A percentile compares a stretch with the other conserved stretches of the same genome.
phyloP scores from a whole-genome alignment of 2,888 invertebrate species.

The Adelphocoris suturalis region DNA sequence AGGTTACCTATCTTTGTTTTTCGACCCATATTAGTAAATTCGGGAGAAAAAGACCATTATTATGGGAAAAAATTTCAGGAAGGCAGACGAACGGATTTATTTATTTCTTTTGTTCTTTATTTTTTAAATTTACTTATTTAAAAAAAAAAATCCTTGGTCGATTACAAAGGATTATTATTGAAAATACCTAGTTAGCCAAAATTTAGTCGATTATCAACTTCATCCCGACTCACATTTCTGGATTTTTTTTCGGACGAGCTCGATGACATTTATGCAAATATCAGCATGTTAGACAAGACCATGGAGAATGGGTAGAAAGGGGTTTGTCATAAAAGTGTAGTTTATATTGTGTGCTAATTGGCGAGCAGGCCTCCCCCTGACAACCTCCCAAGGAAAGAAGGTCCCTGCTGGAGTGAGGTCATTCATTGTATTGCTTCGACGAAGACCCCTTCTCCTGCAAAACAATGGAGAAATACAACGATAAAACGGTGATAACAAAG shows the following conservation, averaged over 20 bases:
- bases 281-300: slow-evolving; percentile 20
- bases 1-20: too few species aligned
- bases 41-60: too few species aligned
- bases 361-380: slow-evolving; percentile 20
- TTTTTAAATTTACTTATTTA: too few species aligned
- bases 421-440: slow-evolving; percentile 2
- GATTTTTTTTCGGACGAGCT: too few species aligned
- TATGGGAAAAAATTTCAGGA: too few species aligned
- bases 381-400: slow-evolving; percentile 15
- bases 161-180: not conserved
- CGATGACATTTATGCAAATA: not conserved
- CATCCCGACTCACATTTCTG: too few species aligned
- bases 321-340: slow-evolving; percentile 54
- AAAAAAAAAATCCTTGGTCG: too few species aligned
- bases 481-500: not conserved
- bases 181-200: not conserved
- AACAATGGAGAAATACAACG: not conserved
- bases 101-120: too few species aligned
- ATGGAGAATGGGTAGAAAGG: not conserved
- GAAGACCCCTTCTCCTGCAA: not conserved
- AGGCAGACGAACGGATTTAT: too few species aligned
- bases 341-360: slow-evolving; percentile 67
- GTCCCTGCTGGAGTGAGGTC: slow-evolving; percentile 24
- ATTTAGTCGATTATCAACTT: not conserved
- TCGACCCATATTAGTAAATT: too few species aligned